phyloP scores from a whole-genome alignment of 2,113 vertebrate genomes.

The Coturnix japonica region DNA sequence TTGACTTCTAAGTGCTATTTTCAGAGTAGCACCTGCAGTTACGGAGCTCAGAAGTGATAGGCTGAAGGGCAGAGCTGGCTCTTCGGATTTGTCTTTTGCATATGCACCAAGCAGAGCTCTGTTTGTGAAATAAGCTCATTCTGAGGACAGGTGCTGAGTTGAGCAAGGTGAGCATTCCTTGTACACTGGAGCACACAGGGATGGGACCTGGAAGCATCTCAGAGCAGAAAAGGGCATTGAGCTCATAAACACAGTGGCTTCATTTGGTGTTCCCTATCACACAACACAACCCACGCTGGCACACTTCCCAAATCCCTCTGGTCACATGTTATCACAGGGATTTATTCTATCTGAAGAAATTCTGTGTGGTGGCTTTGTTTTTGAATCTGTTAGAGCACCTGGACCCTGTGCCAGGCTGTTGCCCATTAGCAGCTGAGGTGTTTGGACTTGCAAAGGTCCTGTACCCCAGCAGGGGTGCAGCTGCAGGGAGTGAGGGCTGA shows the following conservation, averaged over 20 bases:
- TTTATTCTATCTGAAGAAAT: neutral
- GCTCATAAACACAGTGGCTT: neutral
- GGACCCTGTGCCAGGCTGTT: neutral
- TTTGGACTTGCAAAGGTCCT: neutral
- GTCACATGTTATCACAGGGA: neutral
- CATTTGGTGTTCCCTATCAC: neutral
- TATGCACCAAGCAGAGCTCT: neutral
- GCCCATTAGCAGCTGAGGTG: neutral
- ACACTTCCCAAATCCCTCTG: neutral
- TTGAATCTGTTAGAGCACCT: neutral
- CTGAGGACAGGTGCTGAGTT: neutral
- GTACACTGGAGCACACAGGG: neutral
- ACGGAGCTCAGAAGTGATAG: neutral
- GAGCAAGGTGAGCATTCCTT: neutral
- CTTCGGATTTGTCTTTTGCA: slow-evolving; percentile 29
- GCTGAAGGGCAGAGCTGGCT: slow-evolving; percentile 1
- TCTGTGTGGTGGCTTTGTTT: neutral
- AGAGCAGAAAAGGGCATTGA: neutral
- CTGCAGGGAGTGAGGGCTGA: accelerated
- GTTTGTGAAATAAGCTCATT: slow-evolving; percentile 8
- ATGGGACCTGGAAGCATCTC: neutral
- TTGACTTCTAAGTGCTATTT: slow-evolving; percentile 7
- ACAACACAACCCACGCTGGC: neutral
- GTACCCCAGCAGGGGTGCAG: accelerated
- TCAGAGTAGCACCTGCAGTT: slow-evolving; percentile 24